Percentiles rank a stretch among this genome's conserved stretches.
Evolutionary conservation across 2,797 vertebrate species (phyloP).

Genomic region (Menidia menidia): DNA sequence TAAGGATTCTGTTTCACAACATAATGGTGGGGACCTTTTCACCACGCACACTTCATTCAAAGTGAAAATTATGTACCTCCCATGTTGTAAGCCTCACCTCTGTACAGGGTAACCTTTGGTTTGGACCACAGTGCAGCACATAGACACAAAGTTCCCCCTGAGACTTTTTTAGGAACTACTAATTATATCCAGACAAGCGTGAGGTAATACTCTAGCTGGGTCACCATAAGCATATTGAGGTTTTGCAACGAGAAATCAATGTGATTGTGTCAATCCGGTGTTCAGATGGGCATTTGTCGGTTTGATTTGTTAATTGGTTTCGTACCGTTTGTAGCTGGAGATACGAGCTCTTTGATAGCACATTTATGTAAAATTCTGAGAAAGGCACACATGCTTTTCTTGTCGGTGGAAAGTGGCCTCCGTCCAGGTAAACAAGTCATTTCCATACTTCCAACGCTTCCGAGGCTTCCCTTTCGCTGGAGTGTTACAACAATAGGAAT

Average conservation of each 20-base stretch:
- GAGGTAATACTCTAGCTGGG: conserved; percentile 56
- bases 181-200: conserved; percentile 41
- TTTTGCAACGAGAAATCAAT: conserved; percentile 27
- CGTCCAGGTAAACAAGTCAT: conserved; percentile 60
- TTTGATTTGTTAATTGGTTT: conserved; percentile 6
- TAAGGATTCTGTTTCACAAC: conserved; percentile 72
- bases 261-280: conserved; percentile 8
- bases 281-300: conserved; percentile 19
- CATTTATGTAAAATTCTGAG: conserved; percentile 25
- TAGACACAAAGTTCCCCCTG: conserved; percentile 40
- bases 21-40: conserved; percentile 30
- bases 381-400: conserved; percentile 61
- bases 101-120: conserved; percentile 58
- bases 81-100: conserved; percentile 32
- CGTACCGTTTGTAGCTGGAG: conserved; percentile 17
- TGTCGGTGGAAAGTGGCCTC: conserved; percentile 57
- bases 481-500: conserved; percentile 56
- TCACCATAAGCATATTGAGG: conserved; percentile 31
- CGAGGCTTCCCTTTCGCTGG: conserved; percentile 24
- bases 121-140: conserved; percentile 34
- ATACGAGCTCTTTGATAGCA: background rate
- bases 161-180: conserved; percentile 45
- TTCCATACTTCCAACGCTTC: conserved; percentile 55
- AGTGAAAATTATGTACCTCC: conserved; percentile 36
- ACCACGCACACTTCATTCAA: conserved; percentile 32